A percentile compares a stretch with the other conserved stretches of the same genome.
These are phyloP conservation scores for Palythoa caribaeorum DNA, from an alignment of 92 coral and sea anemone genomes.

Conservation along the genomic window DNA sequence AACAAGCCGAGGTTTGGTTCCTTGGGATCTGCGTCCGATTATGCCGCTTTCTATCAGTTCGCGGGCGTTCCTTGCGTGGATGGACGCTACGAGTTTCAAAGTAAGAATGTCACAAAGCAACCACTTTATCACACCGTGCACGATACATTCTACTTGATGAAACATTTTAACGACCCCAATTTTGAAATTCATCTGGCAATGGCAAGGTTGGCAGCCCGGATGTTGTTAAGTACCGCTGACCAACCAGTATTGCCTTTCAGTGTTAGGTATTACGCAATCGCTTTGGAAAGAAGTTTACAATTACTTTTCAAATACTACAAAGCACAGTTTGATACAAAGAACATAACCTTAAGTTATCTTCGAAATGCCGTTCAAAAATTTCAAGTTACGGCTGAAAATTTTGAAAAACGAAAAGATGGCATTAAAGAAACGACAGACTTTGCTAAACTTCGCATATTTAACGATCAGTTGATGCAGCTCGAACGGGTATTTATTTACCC, in stretches of 20 bases:
- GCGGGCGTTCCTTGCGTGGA: conserved; percentile 87
- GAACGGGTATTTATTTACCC: conserved; percentile 85
- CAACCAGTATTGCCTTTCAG: conserved; percentile 71
- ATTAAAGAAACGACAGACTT: conserved; percentile 44
- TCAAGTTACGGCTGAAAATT: conserved; percentile 43
- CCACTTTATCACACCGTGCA: conserved; percentile 90
- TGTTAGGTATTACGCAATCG: conserved; percentile 56
- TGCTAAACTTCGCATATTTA: conserved; percentile 75
- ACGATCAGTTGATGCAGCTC: conserved; percentile 82
- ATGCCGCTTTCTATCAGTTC: conserved; percentile 52
- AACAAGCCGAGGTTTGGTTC: conserved; percentile 65
- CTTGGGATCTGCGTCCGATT: conserved; percentile 61
- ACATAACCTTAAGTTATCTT: conserved; percentile 61
- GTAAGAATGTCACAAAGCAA: conserved; percentile 49
- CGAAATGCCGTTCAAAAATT: conserved; percentile 56
- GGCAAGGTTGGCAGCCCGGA: conserved; percentile 69
- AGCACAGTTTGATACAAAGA: conserved; percentile 50
- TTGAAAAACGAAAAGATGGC: conserved; percentile 51
- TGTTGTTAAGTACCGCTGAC: conserved; percentile 70
- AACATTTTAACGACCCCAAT: conserved; percentile 81
- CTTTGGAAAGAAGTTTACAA: conserved; percentile 47
- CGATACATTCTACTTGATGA: conserved; percentile 88
- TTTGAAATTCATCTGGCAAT: conserved; percentile 76
- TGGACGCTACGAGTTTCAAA: conserved; percentile 62
- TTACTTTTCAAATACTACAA: conserved; percentile 42